Conservation (phyloP, 1,140 invertebrate genomes). For the Drosophila prosaltans region DNA sequence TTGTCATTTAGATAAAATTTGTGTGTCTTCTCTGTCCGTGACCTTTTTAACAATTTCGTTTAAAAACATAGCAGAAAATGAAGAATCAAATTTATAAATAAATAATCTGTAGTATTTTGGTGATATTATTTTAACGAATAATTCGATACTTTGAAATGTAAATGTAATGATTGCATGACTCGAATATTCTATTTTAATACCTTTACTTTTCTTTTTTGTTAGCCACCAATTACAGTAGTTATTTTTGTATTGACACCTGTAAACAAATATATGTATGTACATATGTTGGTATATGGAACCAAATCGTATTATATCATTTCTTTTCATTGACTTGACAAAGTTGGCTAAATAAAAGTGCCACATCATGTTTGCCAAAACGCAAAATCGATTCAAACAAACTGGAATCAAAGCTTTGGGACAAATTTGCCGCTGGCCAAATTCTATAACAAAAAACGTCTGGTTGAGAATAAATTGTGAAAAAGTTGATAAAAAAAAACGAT, state of each 20-base stretch:
- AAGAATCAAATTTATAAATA: no score
- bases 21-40: no score
- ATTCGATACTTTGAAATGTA: no score
- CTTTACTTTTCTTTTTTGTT: background rate
- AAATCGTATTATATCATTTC: constrained; percentile 33
- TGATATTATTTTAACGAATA: no score
- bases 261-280: background rate
- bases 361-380: constrained; percentile 43
- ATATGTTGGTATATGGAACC: background rate
- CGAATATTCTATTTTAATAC: background rate
- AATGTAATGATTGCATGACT: no score
- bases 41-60: no score
- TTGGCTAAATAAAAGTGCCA: constrained; percentile 30
- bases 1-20: no score
- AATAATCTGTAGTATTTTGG: no score
- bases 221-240: background rate
- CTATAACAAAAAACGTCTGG: constrained; percentile 15
- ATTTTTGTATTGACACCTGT: background rate
- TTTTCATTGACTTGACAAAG: constrained; percentile 14
- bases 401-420: constrained; percentile 32
- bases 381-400: constrained; percentile 37
- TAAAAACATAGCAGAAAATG: no score
- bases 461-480: constrained; percentile 11
- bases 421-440: constrained; percentile 44
- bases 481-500: constrained; percentile 28